These are phyloP conservation scores for Dioctria rufipes DNA, from an alignment of 2,888 invertebrate species.

Conservation along the genomic window DNA sequence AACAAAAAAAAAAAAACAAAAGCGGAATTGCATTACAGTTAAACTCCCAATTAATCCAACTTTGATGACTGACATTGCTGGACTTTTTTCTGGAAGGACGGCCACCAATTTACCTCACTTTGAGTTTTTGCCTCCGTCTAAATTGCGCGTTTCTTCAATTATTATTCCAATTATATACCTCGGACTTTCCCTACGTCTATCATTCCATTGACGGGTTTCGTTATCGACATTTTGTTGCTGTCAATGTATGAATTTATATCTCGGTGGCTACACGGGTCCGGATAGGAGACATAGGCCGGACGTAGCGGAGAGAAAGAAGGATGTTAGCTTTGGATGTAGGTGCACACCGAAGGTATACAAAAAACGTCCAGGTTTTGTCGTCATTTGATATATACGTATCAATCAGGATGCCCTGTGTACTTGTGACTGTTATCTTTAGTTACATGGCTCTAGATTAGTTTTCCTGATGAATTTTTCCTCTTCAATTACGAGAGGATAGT, in stretches of 20 bases:
- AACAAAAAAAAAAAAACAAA: conserved; percentile 26
- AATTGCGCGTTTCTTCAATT: conserved; percentile 59
- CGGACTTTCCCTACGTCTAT: conserved; percentile 56
- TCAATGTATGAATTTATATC: conserved; percentile 58
- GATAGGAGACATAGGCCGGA: conserved; percentile 24
- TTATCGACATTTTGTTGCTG: conserved; percentile 57
- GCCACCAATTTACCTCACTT: conserved; percentile 53
- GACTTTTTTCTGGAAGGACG: conserved; percentile 31
- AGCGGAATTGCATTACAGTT: conserved; percentile 59
- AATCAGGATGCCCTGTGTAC: conserved; percentile 53
- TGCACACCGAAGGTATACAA: conserved; percentile 28
- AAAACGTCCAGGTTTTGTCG: conserved; percentile 57
- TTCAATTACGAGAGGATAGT: conserved; percentile 57
- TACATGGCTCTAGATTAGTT: conserved; percentile 54
- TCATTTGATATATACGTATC: conserved; percentile 58
- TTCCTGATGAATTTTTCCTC: conserved; percentile 56
- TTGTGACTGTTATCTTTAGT: conserved; percentile 20
- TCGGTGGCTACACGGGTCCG: conserved; percentile 36
- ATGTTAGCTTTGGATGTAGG: background rate
- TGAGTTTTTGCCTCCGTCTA: conserved; percentile 51
- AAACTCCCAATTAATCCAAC: conserved; percentile 61
- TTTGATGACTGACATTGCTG: conserved; percentile 61
- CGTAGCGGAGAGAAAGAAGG: background rate
- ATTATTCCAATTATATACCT: conserved; percentile 60
- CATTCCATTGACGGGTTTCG: conserved; percentile 56